phyloP scores from a whole-genome alignment of 1,140 invertebrate genomes.

The Papilio aristodemus region DNA sequence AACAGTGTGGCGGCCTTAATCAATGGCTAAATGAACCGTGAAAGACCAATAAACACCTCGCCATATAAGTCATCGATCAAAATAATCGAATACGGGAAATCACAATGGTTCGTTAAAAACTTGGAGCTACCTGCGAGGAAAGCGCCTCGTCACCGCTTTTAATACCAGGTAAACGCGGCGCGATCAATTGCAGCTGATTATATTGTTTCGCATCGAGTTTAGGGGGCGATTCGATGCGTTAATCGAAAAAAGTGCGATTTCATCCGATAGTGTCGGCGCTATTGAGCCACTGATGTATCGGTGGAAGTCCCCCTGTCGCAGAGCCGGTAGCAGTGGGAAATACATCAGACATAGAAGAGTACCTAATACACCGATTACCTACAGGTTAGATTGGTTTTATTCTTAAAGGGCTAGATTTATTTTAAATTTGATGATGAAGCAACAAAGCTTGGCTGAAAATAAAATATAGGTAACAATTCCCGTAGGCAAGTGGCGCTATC shows the following conservation, averaged over 20 bases:
- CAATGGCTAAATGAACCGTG: constrained; percentile 51
- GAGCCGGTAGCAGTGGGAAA: constrained; percentile 26
- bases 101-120: constrained; percentile 76
- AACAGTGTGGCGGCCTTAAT: constrained; percentile 37
- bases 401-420: background rate
- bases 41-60: constrained; percentile 51
- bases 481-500: no score
- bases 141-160: constrained; percentile 72
- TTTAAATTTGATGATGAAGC: background rate
- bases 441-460: no score
- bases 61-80: constrained; percentile 64
- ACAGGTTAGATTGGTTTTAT: background rate
- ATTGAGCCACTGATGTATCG: constrained; percentile 65
- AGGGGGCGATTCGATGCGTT: constrained; percentile 68
- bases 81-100: constrained; percentile 70
- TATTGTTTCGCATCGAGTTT: constrained; percentile 70
- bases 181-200: constrained; percentile 76
- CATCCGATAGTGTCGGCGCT: constrained; percentile 61
- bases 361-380: constrained; percentile 1
- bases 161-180: constrained; percentile 60
- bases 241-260: constrained; percentile 71
- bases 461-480: no score
- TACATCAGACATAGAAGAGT: constrained; percentile 4
- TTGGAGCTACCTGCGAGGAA: constrained; percentile 56
- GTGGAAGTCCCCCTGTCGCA: constrained; percentile 38